Evolutionary conservation across 2,797 vertebrate genomes (phyloP), one percentile per base, ranked within the genome.

Genomic region (Channallabes apus): DNA sequence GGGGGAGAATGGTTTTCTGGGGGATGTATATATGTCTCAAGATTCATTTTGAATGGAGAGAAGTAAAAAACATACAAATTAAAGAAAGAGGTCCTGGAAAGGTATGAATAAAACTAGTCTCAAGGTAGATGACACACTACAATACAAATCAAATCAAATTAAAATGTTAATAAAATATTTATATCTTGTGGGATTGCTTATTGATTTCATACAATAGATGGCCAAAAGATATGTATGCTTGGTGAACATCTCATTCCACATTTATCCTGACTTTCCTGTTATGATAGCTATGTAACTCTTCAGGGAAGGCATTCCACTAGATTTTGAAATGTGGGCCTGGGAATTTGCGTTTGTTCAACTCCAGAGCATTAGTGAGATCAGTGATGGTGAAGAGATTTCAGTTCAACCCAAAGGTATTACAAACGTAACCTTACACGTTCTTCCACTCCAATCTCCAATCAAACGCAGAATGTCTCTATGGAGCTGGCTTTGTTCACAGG

Each of bases 1-100:
- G 51, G 87, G 72, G 77, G 87, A 54, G 86, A 78, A 75, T 80
- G 86, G 86, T 87, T 90, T 82, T 86, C 87, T 69, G 56, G 82
- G 51, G 17, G 51, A 56, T 29, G 73, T 32, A 20, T 56, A 32
- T 2, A 20, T 4, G 27, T 29, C n/a, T 75, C 38, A 15, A 69
- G 65, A 15, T 82, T 72, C 24, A 9, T 78, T 75, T 32, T 67
- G 46, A 15, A 15, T 12, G 7, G 71, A 9, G 61, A 35, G 24
- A 32, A 35, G 3, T 12, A 2, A 27, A 73, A 24, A n/a, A 73
- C 24, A 24, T 20, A 2, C 14, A 32, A 67, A 67, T 32, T 67
- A 27, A 32, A 32, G 6, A 69, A 17, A 2, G 14, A 67, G 64
- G 64, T 17, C 32, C 32, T 32, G 32, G 32, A 32, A 32, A 32